Conservation (phyloP, 1,140 invertebrate genomes). For the Sarcophaga peregrina region DNA sequence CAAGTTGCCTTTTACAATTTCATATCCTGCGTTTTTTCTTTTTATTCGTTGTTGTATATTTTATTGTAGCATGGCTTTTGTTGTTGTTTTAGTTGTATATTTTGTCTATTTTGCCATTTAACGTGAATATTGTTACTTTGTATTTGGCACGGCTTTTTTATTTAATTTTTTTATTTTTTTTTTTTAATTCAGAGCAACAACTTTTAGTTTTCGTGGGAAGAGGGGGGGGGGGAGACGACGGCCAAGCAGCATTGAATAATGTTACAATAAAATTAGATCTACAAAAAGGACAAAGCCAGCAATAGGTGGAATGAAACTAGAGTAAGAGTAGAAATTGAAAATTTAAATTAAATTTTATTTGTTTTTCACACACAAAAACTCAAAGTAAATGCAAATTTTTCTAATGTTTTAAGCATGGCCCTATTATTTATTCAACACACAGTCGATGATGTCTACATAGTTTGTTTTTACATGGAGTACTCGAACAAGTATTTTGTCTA, state of each 20-base stretch:
- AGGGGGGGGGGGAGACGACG: neutral
- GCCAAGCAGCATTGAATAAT: too few relatives aligned
- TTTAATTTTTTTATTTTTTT: too few relatives aligned
- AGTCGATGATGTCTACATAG: slow-evolving; percentile 1
- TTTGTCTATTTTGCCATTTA: slow-evolving; percentile 12
- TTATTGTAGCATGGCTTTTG: too few relatives aligned
- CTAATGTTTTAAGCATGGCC: slow-evolving; percentile 13
- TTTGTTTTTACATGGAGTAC: neutral
- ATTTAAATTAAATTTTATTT: slow-evolving; percentile 37
- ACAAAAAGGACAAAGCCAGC: too few relatives aligned
- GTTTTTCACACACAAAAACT: slow-evolving; percentile 28
- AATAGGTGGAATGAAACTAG: too few relatives aligned
- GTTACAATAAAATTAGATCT: too few relatives aligned
- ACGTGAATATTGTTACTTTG: neutral
- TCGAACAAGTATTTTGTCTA: neutral
- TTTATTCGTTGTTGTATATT: too few relatives aligned
- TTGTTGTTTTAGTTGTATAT: neutral
- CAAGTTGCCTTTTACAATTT: slow-evolving; percentile 11
- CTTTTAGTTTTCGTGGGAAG: neutral
- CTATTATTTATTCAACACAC: slow-evolving; percentile 33
- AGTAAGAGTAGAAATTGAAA: slow-evolving; percentile 9
- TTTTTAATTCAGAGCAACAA: too few relatives aligned
- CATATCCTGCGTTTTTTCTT: neutral
- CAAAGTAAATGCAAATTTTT: slow-evolving; percentile 13
- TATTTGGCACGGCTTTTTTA: neutral